These are phyloP conservation scores for Andrena haemorrhoa DNA, from an alignment of 2,888 invertebrate species.

Conservation along the genomic window DNA sequence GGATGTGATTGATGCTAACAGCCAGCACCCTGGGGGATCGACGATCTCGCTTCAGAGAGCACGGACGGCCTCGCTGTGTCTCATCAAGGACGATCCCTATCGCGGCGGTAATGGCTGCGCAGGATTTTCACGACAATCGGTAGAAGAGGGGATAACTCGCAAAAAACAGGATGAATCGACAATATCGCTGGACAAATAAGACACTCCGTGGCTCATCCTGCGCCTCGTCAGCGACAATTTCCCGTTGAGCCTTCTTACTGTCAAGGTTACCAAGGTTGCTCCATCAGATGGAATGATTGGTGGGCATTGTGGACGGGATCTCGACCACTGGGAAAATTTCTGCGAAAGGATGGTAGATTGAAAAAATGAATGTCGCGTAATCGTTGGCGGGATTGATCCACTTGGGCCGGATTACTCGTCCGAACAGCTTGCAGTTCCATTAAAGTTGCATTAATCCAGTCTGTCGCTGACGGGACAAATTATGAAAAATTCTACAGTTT, in stretches of 20 bases:
- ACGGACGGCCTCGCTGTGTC: constrained; percentile 50
- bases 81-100: constrained; percentile 63
- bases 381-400: constrained; percentile 21
- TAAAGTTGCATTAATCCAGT: not conserved
- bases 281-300: constrained; percentile 41
- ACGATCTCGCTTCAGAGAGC: constrained; percentile 57
- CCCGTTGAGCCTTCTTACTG: constrained; percentile 30
- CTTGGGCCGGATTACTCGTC: not conserved
- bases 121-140: constrained; percentile 53
- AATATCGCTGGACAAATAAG: constrained; percentile 41
- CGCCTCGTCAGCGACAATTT: constrained; percentile 64
- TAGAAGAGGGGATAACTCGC: constrained; percentile 2
- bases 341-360: constrained; percentile 35
- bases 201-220: not conserved
- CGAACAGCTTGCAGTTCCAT: not conserved
- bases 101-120: constrained; percentile 49
- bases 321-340: constrained; percentile 46
- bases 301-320: constrained; percentile 34
- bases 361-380: constrained; percentile 19
- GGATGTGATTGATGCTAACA: constrained; percentile 55
- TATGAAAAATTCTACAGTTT: not conserved
- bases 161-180: constrained; percentile 10
- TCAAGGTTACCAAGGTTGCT: constrained; percentile 59
- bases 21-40: constrained; percentile 58
- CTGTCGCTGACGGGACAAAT: not conserved